Evolutionary conservation across 2,888 invertebrate species (phyloP).

Genomic region (Rhodophaea formosa): DNA sequence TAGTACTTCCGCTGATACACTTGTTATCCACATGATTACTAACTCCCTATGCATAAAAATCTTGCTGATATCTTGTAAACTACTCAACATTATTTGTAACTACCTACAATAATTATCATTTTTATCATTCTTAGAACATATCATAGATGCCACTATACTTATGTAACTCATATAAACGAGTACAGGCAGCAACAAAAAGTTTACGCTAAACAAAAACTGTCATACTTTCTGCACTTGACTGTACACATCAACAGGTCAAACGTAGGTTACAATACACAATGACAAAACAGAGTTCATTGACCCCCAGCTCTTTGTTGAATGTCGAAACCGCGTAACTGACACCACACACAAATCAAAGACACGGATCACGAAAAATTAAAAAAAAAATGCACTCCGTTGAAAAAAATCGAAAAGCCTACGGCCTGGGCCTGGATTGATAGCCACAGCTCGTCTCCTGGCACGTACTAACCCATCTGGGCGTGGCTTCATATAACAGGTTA

Average conservation of each 20-base stretch:
- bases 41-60: too few relatives aligned
- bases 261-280: conserved; percentile 29
- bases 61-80: too few relatives aligned
- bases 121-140: not conserved
- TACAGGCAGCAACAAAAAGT: conserved; percentile 1
- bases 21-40: too few relatives aligned
- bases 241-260: conserved; percentile 21
- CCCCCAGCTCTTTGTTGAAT: conserved; percentile 26
- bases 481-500: conserved; percentile 74
- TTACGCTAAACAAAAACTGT: not conserved
- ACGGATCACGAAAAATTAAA: conserved; percentile 60
- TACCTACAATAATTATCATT: not conserved
- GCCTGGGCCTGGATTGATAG: conserved; percentile 71
- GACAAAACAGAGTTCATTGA: conserved; percentile 34
- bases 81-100: not conserved
- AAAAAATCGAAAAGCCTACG: conserved; percentile 64
- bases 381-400: conserved; percentile 58
- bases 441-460: conserved; percentile 62
- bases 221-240: conserved; percentile 15
- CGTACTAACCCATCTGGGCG: conserved; percentile 65
- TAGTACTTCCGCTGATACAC: too few relatives aligned
- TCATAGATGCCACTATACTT: not conserved
- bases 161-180: conserved; percentile 1
- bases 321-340: conserved; percentile 35
- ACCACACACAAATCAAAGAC: conserved; percentile 61